phyloP scores from a whole-genome alignment of 1,140 invertebrate genomes.

The Neomicropteryx cornuta region DNA sequence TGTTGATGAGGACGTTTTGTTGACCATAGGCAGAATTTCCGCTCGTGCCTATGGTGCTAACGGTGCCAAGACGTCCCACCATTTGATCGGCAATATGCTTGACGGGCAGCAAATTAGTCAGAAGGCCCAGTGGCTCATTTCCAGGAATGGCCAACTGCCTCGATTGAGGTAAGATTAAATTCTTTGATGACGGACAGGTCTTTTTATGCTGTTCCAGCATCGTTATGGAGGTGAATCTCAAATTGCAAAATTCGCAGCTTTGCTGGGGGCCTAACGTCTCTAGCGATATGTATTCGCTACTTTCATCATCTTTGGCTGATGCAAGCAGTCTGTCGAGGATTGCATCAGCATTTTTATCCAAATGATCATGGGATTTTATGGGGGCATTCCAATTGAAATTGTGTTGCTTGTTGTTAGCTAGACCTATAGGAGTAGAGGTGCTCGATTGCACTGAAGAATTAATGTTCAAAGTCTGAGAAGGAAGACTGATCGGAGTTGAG shows the following conservation, averaged over 20 bases:
- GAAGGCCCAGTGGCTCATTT: constrained; percentile 16
- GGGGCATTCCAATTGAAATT: constrained; percentile 15
- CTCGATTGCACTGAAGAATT: no score
- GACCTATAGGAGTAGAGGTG: no score
- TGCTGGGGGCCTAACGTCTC: constrained; percentile 36
- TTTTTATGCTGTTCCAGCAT: constrained; percentile 32
- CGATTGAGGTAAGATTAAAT: constrained; percentile 19
- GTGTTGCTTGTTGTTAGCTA: constrained; percentile 14
- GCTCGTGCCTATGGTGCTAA: constrained; percentile 16
- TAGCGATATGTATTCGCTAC: constrained; percentile 18
- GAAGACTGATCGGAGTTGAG: no score
- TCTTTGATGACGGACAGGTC: constrained; percentile 30
- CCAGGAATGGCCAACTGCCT: constrained; percentile 18
- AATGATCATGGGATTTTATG: constrained; percentile 1
- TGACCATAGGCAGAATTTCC: constrained; percentile 19
- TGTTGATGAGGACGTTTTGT: constrained; percentile 40
- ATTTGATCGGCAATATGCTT: constrained; percentile 38
- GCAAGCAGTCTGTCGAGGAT: constrained; percentile 11
- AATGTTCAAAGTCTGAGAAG: no score
- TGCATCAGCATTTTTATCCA: constrained; percentile 11
- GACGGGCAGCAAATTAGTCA: constrained; percentile 30
- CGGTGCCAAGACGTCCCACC: constrained; percentile 24
- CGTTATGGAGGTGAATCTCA: constrained; percentile 29
- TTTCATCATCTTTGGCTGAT: constrained; percentile 6
- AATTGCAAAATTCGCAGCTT: constrained; percentile 35